Percentiles rank a stretch among this genome's conserved stretches.
phyloP scores from a whole-genome alignment of 2,888 invertebrate species.

The Crocallis elinguaria region DNA sequence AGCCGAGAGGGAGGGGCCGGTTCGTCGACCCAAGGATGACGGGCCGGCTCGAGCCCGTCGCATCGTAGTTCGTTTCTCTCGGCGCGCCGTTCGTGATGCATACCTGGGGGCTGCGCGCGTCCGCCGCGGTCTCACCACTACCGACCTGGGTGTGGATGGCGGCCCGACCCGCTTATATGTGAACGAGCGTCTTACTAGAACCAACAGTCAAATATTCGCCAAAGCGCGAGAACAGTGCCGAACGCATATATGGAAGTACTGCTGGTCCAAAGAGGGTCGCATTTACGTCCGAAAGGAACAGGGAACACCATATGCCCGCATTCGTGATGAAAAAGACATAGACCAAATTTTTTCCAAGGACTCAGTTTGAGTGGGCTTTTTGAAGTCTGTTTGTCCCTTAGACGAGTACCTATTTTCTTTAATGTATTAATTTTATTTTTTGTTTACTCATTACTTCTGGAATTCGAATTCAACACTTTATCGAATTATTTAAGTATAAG shows the following conservation, averaged over 20 bases:
- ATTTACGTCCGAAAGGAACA: neutral
- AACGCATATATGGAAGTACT: neutral
- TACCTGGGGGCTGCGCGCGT: no score
- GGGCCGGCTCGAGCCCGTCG: neutral
- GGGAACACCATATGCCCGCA: neutral
- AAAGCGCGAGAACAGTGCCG: neutral
- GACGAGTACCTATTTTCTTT: no score
- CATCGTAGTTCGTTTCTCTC: neutral
- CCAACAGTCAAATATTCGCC: neutral
- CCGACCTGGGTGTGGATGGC: neutral
- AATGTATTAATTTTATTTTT: no score
- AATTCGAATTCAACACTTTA: no score
- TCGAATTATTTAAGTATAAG: no score
- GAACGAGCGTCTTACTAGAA: neutral
- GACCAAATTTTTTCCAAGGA: neutral
- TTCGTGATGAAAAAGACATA: neutral
- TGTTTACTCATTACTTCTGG: no score
- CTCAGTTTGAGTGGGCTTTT: neutral
- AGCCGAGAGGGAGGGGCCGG: neutral
- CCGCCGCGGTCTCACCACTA: neutral
- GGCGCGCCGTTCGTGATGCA: neutral
- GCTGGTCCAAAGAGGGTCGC: neutral
- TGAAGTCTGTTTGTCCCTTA: no score
- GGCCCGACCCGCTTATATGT: neutral
- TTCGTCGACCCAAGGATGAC: neutral